A percentile compares a stretch with the other conserved stretches of the same genome.
These are phyloP conservation scores for Trematocara zebra DNA, from an alignment of 2,113 vertebrate species.

Conservation along the genomic window DNA sequence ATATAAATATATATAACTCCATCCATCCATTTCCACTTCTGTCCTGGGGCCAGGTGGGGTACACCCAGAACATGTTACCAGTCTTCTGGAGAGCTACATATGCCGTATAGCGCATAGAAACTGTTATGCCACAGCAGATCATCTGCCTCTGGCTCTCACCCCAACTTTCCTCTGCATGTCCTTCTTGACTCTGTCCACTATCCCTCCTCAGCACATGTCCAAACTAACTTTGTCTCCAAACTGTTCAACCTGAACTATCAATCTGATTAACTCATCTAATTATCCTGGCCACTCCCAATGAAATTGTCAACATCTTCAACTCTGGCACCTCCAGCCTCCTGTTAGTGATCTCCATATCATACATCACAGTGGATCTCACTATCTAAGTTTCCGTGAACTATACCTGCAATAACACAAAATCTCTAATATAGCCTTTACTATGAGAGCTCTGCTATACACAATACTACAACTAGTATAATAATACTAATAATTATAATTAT, in stretches of 20 bases:
- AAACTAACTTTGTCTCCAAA: not conserved
- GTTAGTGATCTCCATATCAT: fast-evolving
- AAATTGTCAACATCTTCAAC: not conserved
- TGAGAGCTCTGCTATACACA: not conserved
- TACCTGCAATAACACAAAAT: not conserved
- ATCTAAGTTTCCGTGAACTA: fast-evolving
- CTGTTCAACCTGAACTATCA: not conserved
- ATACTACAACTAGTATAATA: not conserved
- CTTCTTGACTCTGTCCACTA: not conserved
- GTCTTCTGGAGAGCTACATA: not conserved
- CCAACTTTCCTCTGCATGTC: not conserved
- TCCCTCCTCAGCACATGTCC: not conserved
- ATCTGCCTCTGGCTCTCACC: not conserved
- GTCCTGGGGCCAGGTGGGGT: not conserved
- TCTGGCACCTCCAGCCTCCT: not conserved
- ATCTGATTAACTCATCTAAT: not conserved
- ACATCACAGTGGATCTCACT: not conserved
- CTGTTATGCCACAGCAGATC: fast-evolving
- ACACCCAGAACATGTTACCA: not conserved
- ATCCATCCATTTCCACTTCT: not conserved
- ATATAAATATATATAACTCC: not conserved
- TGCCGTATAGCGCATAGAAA: not conserved
- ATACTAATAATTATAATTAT: fast-evolving
- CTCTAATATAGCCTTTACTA: not conserved
- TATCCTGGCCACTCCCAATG: not conserved